Conservation (phyloP, 2,888 invertebrate species). For the Acrobasis suavella region DNA sequence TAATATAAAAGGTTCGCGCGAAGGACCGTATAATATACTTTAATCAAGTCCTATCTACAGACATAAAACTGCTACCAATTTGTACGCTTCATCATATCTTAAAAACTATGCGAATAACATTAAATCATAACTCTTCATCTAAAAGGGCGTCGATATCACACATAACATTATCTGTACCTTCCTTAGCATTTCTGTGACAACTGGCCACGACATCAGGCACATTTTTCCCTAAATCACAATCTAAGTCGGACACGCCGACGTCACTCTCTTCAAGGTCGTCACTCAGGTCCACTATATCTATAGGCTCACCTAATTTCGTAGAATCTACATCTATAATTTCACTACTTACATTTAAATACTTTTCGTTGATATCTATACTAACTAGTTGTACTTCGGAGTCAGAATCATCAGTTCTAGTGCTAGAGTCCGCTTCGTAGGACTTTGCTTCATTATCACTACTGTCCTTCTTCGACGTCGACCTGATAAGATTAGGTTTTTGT, state of each 20-base stretch:
- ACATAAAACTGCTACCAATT: neutral
- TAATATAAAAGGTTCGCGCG: too few relatives aligned
- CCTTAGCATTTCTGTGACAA: slow-evolving; percentile 54
- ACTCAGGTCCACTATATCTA: slow-evolving; percentile 69
- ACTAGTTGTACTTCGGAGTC: slow-evolving; percentile 73
- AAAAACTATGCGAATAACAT: slow-evolving; percentile 7
- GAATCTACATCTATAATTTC: slow-evolving; percentile 65
- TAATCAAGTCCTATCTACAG: neutral
- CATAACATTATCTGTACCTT: slow-evolving; percentile 48
- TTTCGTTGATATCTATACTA: slow-evolving; percentile 52
- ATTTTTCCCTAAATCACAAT: slow-evolving; percentile 59
- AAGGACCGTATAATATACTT: too few relatives aligned
- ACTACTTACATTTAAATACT: slow-evolving; percentile 46
- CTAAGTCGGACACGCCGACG: slow-evolving; percentile 49
- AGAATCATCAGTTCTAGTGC: slow-evolving; percentile 57
- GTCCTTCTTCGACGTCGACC: slow-evolving; percentile 34
- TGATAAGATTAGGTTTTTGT: slow-evolving; percentile 64
- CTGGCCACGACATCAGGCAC: slow-evolving; percentile 76
- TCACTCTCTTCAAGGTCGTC: slow-evolving; percentile 62
- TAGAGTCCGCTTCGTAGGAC: slow-evolving; percentile 40
- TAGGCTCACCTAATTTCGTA: slow-evolving; percentile 49
- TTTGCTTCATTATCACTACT: slow-evolving; percentile 47
- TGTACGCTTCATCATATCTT: slow-evolving; percentile 22
- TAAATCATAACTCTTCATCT: slow-evolving; percentile 62
- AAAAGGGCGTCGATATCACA: slow-evolving; percentile 59